These are phyloP conservation scores for Panagrolaimus sp. DNA, from an alignment of 1,140 invertebrate species.

Conservation along the genomic window DNA sequence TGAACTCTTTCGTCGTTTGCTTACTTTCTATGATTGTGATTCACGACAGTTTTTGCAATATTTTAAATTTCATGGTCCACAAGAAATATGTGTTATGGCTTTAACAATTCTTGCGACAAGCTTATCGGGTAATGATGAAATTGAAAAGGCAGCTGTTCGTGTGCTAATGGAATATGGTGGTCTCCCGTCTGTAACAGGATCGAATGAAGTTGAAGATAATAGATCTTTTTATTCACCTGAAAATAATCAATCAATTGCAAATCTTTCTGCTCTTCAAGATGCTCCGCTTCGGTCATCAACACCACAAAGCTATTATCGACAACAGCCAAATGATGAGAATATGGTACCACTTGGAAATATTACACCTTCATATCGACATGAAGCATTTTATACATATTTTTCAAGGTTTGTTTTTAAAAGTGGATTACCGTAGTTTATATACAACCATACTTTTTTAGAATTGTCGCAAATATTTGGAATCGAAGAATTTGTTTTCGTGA, in stretches of 20 bases:
- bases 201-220: background rate
- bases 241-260: no score
- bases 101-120: background rate
- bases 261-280: no score
- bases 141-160: background rate
- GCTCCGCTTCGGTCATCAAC: no score
- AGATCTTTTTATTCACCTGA: no score
- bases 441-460: background rate
- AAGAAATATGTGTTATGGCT: background rate
- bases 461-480: constrained; percentile 23
- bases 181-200: background rate
- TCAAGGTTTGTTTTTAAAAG: background rate
- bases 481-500: background rate
- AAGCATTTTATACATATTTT: constrained; percentile 24
- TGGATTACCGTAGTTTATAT: no score
- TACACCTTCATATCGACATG: background rate
- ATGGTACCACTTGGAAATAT: no score
- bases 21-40: background rate
- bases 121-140: background rate
- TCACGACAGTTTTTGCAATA: background rate
- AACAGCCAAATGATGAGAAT: no score
- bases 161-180: background rate
- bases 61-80: background rate
- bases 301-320: no score
- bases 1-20: background rate